These are phyloP conservation scores for Aleiodes testaceus DNA, from an alignment of 2,888 invertebrate species.

Conservation along the genomic window DNA sequence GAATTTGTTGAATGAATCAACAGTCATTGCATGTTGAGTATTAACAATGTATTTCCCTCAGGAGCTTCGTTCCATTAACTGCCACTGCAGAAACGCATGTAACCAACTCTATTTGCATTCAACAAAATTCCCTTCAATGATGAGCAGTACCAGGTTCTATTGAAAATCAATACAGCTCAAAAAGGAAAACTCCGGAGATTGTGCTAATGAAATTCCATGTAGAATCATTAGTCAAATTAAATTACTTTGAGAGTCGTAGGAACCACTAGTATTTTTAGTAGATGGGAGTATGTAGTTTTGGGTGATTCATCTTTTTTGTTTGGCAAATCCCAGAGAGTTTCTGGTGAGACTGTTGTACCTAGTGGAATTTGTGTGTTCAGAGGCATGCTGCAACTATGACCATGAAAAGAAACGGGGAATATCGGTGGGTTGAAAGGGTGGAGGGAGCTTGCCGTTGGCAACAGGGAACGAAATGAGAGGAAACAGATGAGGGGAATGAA, in stretches of 20 bases:
- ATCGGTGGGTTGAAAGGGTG: slow-evolving; percentile 44
- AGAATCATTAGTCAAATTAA: background rate
- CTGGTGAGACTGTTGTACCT: slow-evolving; percentile 14
- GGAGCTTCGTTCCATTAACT: slow-evolving; percentile 19
- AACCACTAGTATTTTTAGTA: background rate
- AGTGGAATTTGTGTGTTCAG: slow-evolving; percentile 25
- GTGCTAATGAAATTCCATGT: background rate
- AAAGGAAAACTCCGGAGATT: slow-evolving; percentile 7
- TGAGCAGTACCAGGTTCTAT: background rate
- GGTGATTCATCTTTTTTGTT: slow-evolving; percentile 60
- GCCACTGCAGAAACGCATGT: background rate
- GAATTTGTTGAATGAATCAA: background rate
- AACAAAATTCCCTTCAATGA: background rate
- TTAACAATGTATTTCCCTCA: background rate
- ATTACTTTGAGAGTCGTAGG: background rate
- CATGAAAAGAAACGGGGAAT: slow-evolving; percentile 59
- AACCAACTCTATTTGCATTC: background rate
- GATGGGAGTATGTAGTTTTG: background rate
- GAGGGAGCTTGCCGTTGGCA: slow-evolving; percentile 23
- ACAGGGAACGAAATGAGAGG: slow-evolving; percentile 31
- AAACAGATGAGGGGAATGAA: slow-evolving; percentile 39
- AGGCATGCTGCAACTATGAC: slow-evolving; percentile 40
- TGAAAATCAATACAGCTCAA: background rate
- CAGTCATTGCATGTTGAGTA: background rate
- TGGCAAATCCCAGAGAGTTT: slow-evolving; percentile 48